A percentile compares a stretch with the other conserved stretches of the same genome.
phyloP scores from a whole-genome alignment of 1,140 invertebrate genomes.

The Alviniconcha marisindica region DNA sequence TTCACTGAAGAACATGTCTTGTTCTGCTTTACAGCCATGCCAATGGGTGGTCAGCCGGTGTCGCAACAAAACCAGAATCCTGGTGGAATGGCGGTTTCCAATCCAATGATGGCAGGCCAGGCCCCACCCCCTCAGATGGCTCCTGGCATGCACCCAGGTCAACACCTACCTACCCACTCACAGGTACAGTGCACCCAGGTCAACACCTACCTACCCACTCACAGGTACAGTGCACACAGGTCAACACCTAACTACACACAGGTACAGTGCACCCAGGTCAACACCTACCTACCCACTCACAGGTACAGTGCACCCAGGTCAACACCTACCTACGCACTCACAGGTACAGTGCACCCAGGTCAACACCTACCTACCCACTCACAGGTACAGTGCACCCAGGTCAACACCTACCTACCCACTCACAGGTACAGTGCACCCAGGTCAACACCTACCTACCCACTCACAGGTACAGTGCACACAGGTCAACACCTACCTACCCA shows the following conservation, averaged over 20 bases:
- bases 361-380: not conserved
- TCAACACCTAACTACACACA: no score
- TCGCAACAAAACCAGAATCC: not conserved
- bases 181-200: not conserved
- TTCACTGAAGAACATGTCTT: no score
- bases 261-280: no score
- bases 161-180: conserved; percentile 4
- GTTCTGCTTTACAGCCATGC: not conserved
- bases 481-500: not conserved
- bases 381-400: no score
- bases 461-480: not conserved
- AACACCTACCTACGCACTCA: not conserved
- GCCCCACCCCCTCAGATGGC: not conserved
- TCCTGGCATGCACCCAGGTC: conserved; percentile 14
- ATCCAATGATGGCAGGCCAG: not conserved
- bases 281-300: no score
- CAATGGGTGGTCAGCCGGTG: not conserved
- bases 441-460: not conserved
- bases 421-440: not conserved
- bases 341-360: not conserved
- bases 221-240: no score
- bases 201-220: no score
- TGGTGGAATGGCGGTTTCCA: not conserved
- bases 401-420: not conserved
- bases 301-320: no score